phyloP scores from a whole-genome alignment of 2,888 invertebrate genomes.

The Toxonevra muliebris region DNA sequence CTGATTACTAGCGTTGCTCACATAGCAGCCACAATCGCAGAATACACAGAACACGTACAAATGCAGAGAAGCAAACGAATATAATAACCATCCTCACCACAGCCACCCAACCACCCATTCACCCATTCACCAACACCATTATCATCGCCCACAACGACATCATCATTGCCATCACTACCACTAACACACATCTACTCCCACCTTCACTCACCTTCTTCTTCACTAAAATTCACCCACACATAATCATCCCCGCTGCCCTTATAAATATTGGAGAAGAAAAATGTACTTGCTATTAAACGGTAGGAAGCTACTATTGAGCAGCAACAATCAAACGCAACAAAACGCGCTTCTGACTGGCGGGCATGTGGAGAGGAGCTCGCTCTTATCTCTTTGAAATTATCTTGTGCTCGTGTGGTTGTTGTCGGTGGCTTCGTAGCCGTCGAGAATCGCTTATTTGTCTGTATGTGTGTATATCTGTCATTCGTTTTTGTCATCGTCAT shows the following conservation, averaged over 20 bases:
- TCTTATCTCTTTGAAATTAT: slow-evolving; percentile 64
- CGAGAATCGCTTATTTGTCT: slow-evolving; percentile 37
- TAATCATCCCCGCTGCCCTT: not conserved
- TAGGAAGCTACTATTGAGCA: not conserved
- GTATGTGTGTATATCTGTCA: slow-evolving; percentile 49
- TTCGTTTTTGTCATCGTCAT: slow-evolving; percentile 57
- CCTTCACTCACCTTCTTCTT: not conserved
- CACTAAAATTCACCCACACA: slow-evolving; percentile 9
- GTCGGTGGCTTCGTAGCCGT: slow-evolving; percentile 34
- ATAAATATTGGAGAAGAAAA: not conserved
- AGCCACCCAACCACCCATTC: not conserved
- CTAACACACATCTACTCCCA: not conserved
- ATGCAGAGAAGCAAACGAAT: no score
- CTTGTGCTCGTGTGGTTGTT: slow-evolving; percentile 41
- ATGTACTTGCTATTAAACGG: no score
- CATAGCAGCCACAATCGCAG: slow-evolving; percentile 16
- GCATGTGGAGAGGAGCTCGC: slow-evolving; percentile 48
- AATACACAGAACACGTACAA: slow-evolving; percentile 2
- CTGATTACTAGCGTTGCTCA: no score
- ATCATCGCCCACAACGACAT: not conserved
- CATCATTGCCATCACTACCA: not conserved
- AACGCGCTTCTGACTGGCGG: slow-evolving; percentile 57
- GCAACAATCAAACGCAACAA: not conserved
- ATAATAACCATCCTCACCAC: slow-evolving; percentile 9
- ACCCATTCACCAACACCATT: not conserved